Evolutionary conservation across 2,113 vertebrate genomes (phyloP).

Genomic region (Cepphus grylle): DNA sequence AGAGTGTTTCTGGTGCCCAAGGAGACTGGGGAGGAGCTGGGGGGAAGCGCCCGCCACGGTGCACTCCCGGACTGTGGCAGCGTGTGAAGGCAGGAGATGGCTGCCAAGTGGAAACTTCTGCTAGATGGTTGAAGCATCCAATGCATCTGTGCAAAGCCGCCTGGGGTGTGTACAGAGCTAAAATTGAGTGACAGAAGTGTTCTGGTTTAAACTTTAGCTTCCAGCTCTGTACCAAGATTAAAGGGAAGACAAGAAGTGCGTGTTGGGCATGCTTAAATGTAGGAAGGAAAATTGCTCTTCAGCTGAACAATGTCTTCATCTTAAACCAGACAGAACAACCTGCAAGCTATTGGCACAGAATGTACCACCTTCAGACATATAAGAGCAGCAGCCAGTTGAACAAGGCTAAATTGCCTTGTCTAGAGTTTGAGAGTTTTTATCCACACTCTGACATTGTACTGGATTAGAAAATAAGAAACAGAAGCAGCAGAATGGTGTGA

Average conservation of each 20-base stretch:
- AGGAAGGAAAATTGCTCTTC: neutral
- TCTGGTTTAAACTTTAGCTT: neutral
- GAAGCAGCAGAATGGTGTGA: neutral
- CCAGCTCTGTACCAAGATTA: neutral
- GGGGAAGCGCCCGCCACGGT: rapidly evolving
- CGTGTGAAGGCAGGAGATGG: neutral
- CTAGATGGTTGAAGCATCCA: neutral
- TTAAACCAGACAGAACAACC: neutral
- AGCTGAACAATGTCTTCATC: neutral
- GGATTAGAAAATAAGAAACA: neutral
- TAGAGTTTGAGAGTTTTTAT: neutral
- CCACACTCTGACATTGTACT: neutral
- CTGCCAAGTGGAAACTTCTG: neutral
- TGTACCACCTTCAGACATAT: neutral
- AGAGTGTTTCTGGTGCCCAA: neutral
- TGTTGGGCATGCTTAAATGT: neutral
- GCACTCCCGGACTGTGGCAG: neutral
- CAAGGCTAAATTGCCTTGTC: neutral
- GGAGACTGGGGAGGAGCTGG: neutral
- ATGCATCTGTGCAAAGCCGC: neutral
- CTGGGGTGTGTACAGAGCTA: neutral
- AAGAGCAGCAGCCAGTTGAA: neutral
- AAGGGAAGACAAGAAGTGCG: neutral
- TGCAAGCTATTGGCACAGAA: neutral
- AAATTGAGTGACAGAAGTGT: neutral